These are phyloP conservation scores for Pammene fasciana DNA, from an alignment of 2,888 invertebrate genomes.

Conservation along the genomic window DNA sequence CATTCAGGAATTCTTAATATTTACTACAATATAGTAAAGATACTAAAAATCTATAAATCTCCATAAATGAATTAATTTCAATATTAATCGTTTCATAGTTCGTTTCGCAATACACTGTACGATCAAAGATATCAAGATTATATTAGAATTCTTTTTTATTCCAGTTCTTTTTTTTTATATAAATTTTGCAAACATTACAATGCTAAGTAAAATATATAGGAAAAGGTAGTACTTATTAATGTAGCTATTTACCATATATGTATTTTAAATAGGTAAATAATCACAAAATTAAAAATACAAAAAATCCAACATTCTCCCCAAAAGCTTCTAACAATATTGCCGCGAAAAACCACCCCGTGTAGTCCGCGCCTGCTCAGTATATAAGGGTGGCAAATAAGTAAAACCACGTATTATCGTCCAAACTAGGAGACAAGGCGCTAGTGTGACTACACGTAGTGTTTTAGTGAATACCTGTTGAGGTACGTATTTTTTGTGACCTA, in stretches of 20 bases:
- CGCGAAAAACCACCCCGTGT: slow-evolving; percentile 49
- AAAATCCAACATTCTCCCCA: no score
- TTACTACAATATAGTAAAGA: background rate
- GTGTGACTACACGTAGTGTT: background rate
- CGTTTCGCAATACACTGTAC: background rate
- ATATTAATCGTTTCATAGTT: background rate
- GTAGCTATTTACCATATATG: no score
- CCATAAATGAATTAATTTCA: slow-evolving; percentile 17
- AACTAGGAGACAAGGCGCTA: slow-evolving; percentile 20
- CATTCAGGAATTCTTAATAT: background rate
- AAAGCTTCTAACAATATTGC: background rate
- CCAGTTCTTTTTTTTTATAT: no score
- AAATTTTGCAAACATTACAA: no score
- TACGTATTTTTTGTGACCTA: background rate
- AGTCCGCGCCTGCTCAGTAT: slow-evolving; percentile 42
- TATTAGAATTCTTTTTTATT: background rate
- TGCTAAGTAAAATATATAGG: no score
- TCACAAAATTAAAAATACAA: no score
- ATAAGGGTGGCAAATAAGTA: slow-evolving; percentile 46
- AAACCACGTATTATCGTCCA: slow-evolving; percentile 35
- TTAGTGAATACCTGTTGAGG: slow-evolving; percentile 8
- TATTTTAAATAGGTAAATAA: no score
- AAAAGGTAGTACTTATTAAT: no score
- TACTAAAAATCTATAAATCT: background rate
- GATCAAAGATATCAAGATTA: background rate